Evolutionary conservation across 1,140 invertebrate genomes (phyloP).

Genomic region (Triops longicaudatus): DNA sequence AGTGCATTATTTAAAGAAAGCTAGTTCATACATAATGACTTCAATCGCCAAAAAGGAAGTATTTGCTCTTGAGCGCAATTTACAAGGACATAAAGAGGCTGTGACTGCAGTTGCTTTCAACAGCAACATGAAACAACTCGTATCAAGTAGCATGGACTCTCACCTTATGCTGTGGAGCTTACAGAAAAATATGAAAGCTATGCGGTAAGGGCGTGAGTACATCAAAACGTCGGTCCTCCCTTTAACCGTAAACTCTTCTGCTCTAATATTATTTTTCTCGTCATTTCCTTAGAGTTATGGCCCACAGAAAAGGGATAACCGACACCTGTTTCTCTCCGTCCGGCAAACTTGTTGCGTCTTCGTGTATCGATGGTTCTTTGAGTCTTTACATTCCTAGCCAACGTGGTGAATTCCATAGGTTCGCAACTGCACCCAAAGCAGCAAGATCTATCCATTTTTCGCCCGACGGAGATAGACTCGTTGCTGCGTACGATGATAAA

Average conservation of each 20-base stretch:
- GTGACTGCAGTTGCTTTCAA: constrained; percentile 68
- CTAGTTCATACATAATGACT: no score
- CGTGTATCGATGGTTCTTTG: constrained; percentile 70
- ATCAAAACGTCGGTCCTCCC: not conserved
- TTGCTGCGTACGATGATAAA: constrained; percentile 84
- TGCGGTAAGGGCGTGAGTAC: constrained; percentile 37
- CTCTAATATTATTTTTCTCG: not conserved
- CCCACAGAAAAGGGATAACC: constrained; percentile 43
- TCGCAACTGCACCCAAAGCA: constrained; percentile 65
- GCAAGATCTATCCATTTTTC: constrained; percentile 74
- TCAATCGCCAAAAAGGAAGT: not conserved
- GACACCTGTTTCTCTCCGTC: constrained; percentile 66
- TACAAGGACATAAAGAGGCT: constrained; percentile 63
- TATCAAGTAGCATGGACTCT: constrained; percentile 65
- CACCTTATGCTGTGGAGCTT: constrained; percentile 75
- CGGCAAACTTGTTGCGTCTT: constrained; percentile 69
- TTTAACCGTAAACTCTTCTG: not conserved
- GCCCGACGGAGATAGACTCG: constrained; percentile 59
- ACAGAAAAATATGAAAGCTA: constrained; percentile 44
- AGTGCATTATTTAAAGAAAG: not conserved
- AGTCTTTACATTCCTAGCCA: constrained; percentile 76
- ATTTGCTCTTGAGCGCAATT: constrained; percentile 55
- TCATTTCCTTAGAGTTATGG: constrained; percentile 36
- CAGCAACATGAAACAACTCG: constrained; percentile 62
- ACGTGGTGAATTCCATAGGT: constrained; percentile 60